Percentiles rank a stretch among this genome's conserved stretches.
Evolutionary conservation across 2,797 vertebrate genomes (phyloP).

Genomic region (Acanthurus tractus): DNA sequence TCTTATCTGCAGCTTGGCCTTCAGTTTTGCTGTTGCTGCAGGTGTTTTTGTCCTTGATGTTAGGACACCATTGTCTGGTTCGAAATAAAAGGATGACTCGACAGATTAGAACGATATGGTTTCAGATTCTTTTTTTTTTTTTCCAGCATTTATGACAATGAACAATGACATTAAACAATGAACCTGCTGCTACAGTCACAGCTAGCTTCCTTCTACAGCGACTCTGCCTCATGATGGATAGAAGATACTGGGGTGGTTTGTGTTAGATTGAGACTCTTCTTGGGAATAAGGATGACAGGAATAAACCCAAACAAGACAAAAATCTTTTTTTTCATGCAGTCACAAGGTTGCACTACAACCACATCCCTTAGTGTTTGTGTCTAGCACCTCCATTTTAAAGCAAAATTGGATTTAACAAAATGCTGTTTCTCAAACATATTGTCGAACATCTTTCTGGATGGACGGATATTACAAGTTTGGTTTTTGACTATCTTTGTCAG

Average conservation of each 20-base stretch:
- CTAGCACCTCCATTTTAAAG: background rate
- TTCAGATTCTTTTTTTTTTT: background rate
- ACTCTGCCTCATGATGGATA: background rate
- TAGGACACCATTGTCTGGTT: background rate
- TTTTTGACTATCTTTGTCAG: conserved; percentile 19
- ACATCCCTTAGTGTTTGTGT: background rate
- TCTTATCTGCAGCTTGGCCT: conserved; percentile 20
- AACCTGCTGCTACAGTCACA: background rate
- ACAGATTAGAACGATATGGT: background rate
- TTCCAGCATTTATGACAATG: background rate
- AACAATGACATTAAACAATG: background rate
- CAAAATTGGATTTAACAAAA: background rate
- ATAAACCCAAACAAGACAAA: background rate
- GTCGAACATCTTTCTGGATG: background rate
- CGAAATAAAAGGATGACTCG: background rate
- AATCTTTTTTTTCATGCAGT: background rate
- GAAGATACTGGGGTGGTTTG: too few species aligned
- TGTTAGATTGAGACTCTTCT: background rate
- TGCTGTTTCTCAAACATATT: background rate
- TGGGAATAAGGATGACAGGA: background rate
- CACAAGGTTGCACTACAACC: background rate
- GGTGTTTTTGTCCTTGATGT: background rate
- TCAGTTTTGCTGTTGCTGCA: background rate
- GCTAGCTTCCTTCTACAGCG: background rate
- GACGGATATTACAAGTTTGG: background rate